Evolutionary conservation across 2,888 invertebrate genomes (phyloP).

Genomic region (Pristionchus exspectatus): DNA sequence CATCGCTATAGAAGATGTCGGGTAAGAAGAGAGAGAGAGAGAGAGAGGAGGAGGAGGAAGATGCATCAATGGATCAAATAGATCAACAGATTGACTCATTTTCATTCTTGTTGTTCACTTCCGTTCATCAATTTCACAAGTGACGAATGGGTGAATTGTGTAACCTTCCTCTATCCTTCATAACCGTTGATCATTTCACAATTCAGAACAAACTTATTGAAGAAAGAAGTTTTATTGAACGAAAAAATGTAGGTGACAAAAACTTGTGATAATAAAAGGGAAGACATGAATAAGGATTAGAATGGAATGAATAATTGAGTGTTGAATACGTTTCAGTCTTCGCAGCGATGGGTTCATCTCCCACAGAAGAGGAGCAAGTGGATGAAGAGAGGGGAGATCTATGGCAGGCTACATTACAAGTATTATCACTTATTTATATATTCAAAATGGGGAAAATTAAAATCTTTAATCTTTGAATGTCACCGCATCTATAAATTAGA

Average conservation of each 20-base stretch:
- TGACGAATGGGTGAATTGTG: background rate
- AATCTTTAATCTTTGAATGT: background rate
- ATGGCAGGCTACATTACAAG: constrained; percentile 78
- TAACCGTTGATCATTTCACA: background rate
- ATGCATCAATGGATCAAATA: background rate
- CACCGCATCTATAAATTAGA: too few species aligned
- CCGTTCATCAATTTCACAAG: constrained; percentile 10
- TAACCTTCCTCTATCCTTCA: background rate
- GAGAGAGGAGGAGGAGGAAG: background rate
- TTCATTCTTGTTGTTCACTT: background rate
- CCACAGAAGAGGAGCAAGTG: constrained; percentile 29
- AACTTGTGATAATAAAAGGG: background rate
- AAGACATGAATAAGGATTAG: too few species aligned
- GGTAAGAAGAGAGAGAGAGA: background rate
- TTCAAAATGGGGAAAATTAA: background rate
- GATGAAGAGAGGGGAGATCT: constrained; percentile 70
- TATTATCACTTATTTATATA: constrained; percentile 52
- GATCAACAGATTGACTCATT: background rate
- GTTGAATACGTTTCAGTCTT: constrained; percentile 18
- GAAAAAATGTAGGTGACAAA: too few species aligned
- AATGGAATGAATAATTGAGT: background rate
- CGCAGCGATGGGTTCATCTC: constrained; percentile 37
- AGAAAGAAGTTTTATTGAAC: background rate
- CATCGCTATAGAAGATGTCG: constrained; percentile 25
- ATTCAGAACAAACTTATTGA: background rate